A percentile compares a stretch with the other conserved stretches of the same genome.
These are phyloP conservation scores for Anorthoa munda DNA, from an alignment of 2,888 invertebrate genomes.

Conservation along the genomic window DNA sequence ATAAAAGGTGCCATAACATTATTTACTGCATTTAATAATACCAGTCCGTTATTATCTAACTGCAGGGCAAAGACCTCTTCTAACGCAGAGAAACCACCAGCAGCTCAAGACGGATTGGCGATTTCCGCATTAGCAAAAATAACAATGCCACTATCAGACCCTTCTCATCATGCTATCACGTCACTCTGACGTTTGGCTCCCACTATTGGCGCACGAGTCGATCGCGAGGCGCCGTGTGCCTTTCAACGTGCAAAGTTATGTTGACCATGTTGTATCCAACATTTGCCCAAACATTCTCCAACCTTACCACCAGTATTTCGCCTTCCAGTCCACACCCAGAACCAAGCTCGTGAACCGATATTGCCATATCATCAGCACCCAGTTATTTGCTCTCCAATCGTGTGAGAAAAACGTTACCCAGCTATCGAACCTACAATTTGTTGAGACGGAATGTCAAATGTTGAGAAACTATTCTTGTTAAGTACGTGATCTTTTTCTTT, in stretches of 20 bases:
- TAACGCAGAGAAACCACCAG: too few species aligned
- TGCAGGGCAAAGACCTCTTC: too few species aligned
- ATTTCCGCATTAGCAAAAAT: not conserved
- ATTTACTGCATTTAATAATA: not conserved
- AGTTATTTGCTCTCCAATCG: slow-evolving; percentile 89
- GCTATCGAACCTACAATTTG: slow-evolving; percentile 86
- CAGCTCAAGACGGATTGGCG: too few species aligned
- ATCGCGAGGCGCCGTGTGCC: too few species aligned
- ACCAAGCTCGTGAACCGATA: slow-evolving; percentile 83
- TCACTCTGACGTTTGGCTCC: too few species aligned
- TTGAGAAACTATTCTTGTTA: slow-evolving; percentile 78
- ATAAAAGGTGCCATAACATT: not conserved
- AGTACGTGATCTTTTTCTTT: slow-evolving; percentile 58
- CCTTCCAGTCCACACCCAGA: slow-evolving; percentile 78
- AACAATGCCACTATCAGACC: not conserved
- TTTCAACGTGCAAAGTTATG: too few species aligned
- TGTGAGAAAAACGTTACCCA: slow-evolving; percentile 88
- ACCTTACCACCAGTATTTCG: slow-evolving; percentile 63
- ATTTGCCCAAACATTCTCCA: slow-evolving; percentile 26
- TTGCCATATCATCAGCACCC: slow-evolving; percentile 88
- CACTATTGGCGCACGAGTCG: too few species aligned
- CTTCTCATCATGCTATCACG: too few species aligned
- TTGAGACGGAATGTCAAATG: slow-evolving; percentile 86
- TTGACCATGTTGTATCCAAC: not conserved
- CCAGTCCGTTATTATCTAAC: too few species aligned